Conservation (phyloP, 2,113 vertebrate genomes). For the Nycticorax nycticorax region DNA sequence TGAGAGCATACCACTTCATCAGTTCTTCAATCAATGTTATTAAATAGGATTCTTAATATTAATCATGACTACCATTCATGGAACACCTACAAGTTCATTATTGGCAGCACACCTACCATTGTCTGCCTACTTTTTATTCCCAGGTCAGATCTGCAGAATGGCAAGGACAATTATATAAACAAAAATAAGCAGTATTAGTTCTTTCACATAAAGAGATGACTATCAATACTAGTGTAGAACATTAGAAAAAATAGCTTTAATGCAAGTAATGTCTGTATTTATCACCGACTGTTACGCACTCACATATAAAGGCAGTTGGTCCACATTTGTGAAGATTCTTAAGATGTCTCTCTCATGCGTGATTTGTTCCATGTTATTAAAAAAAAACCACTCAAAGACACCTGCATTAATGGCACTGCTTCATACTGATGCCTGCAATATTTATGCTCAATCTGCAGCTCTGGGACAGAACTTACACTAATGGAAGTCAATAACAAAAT, state of each 20-base stretch:
- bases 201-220: background rate
- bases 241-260: background rate
- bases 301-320: background rate
- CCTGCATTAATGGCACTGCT: constrained; percentile 38
- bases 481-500: constrained; percentile 53
- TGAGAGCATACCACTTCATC: background rate
- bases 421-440: constrained; percentile 28
- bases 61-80: background rate
- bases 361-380: constrained; percentile 21
- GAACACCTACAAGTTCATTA: background rate
- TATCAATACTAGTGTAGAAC: background rate
- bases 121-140: background rate
- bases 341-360: background rate
- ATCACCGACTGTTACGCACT: background rate
- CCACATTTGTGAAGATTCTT: background rate
- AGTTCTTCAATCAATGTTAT: background rate
- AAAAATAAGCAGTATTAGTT: background rate
- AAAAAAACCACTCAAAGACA: constrained; percentile 23
- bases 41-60: background rate
- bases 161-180: background rate
- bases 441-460: constrained; percentile 36
- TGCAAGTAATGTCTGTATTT: background rate
- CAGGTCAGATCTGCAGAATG: background rate
- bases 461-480: constrained; percentile 4
- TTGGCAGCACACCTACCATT: background rate